Base-by-base conservation (phyloP, 2,113 vertebrate species). In the Pomatostomus ruficeps region DNA sequence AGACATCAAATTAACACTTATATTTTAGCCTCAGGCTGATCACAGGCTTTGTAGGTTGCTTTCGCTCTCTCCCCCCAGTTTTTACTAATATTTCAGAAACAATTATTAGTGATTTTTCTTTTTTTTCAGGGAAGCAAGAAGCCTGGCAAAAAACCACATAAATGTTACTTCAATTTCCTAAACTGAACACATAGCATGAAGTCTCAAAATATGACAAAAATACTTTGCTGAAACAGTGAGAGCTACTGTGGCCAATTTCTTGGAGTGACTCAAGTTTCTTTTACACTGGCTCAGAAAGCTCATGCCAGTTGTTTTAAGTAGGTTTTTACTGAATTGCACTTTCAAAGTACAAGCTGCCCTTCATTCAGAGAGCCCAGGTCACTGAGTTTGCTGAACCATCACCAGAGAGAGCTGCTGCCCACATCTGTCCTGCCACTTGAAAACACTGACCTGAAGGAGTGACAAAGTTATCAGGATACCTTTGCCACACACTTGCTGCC, bases 121-220 rank as follows among this genome's bases (percentile, higher is more conserved):
- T 71, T 52, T 80, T 57, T 71, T 36, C 6, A 42, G 15, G 10
- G 24, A 90, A 83, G n/a, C n/a, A 76, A 76, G 63, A 79, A 40
- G 14, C 5, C 38, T 73, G 42, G 25, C 35, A 83, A 85, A 89
- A 82, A 52, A 10, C 61, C 14, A 79, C 8, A 28, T 6, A 85
- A 54, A 57, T 21, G 11, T 68, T 45, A 87, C 18, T 89, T 91
- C 49, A 29, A 85, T 82, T 95, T 86, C 54, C 61, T 52, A 85
- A 61, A 79, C 1, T 19, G 70, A 76, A 85, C 46, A 91, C 6
- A 4, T 12, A 12, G 65, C 81, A 93, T 20, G 26, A 82, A 82
- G 62, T 49, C 25, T 28, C 45, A 14, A 72, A 91, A 70, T 28
- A 88, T 65, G 25, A 62, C 52, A 87, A 52, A 93, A 96, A 89